Evolutionary conservation across 2,888 invertebrate genomes (phyloP), one percentile per base, ranked within the genome.

Genomic region (Chrysolina oricalcia): DNA sequence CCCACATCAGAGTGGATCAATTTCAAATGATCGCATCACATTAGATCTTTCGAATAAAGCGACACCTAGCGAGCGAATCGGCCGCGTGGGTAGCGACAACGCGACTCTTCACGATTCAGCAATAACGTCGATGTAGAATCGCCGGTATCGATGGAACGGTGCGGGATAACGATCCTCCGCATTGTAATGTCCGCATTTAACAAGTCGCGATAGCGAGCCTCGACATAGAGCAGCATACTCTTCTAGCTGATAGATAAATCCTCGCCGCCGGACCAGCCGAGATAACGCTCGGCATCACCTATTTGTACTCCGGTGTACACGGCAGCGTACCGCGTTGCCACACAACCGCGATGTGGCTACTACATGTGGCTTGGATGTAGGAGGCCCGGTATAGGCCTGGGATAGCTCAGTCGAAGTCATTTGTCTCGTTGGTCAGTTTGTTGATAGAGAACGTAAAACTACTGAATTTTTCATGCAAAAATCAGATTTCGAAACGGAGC

Each of bases 121-220:
- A 87, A 88, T 88, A 88, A 89, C 87, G 87, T 86, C 86, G 87
- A 87, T 88, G 88, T 88, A 87, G 87, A 87, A 87, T 87, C 87
- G 87, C 83, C 84, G 85, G 86, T 86, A 87, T 87, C 88, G 87
- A 87, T 88, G 83, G 85, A 85, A 86, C 86, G 84, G 86, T 83
- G 83, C 85, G 81, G 88, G 88, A 88, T 88, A 88, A 88, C 88
- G 88, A 88, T 88, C 87, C 87, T 84, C 84, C 84, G 87, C 87
- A 88, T 88, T 88, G 88, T 88, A 88, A 88, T 88, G 88, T 87
- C 86, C 87, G 86, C 86, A 88, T 87, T 88, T 88, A 88, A 88
- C 88, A 88, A 88, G 87, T 85, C 82, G 81, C 84, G 87, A 87
- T 87, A 87, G 85, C 85, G 83, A 84, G 84, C 83, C 82, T 79